Percentiles rank a stretch among this genome's conserved stretches.
Conservation (phyloP, 2,888 invertebrate genomes). For the Anthoptus insignis region DNA sequence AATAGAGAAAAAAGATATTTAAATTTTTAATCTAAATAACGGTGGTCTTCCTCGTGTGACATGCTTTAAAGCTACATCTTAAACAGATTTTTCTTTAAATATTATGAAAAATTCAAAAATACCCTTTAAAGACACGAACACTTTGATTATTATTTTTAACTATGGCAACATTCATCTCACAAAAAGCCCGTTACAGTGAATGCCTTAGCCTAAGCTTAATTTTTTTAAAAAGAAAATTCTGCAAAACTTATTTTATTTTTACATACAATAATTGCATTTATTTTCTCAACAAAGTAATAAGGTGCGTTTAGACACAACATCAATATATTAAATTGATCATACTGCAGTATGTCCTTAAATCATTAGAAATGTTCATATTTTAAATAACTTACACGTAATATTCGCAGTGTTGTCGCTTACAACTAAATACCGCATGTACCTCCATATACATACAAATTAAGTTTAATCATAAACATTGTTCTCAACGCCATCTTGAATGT, state of each 20-base stretch:
- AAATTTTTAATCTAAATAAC: slow-evolving; percentile 70
- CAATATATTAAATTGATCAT: slow-evolving; percentile 63
- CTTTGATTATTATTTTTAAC: slow-evolving; percentile 59
- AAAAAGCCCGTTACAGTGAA: slow-evolving; percentile 59
- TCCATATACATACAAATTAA: slow-evolving; percentile 58
- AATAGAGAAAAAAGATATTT: slow-evolving; percentile 53
- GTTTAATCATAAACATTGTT: slow-evolving; percentile 39
- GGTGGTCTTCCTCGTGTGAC: slow-evolving; percentile 83
- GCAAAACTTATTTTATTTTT: slow-evolving; percentile 61
- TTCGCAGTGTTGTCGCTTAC: slow-evolving; percentile 80
- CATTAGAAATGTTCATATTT: slow-evolving; percentile 54
- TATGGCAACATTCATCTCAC: slow-evolving; percentile 78
- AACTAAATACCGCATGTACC: slow-evolving; percentile 61
- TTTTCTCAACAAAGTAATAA: slow-evolving; percentile 57
- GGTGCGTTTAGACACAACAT: slow-evolving; percentile 80
- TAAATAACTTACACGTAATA: slow-evolving; percentile 79
- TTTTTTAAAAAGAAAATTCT: slow-evolving; percentile 60
- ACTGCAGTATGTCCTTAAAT: too few species aligned
- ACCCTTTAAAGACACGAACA: slow-evolving; percentile 63
- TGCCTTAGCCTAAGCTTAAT: slow-evolving; percentile 72
- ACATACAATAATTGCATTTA: slow-evolving; percentile 65
- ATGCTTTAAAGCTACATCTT: slow-evolving; percentile 79
- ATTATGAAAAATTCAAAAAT: slow-evolving; percentile 54
- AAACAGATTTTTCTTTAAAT: slow-evolving; percentile 51
- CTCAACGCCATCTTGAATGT: slow-evolving; percentile 54